Evolutionary conservation across 2,113 vertebrate species (phyloP).

Genomic region (Noturus placidus): DNA sequence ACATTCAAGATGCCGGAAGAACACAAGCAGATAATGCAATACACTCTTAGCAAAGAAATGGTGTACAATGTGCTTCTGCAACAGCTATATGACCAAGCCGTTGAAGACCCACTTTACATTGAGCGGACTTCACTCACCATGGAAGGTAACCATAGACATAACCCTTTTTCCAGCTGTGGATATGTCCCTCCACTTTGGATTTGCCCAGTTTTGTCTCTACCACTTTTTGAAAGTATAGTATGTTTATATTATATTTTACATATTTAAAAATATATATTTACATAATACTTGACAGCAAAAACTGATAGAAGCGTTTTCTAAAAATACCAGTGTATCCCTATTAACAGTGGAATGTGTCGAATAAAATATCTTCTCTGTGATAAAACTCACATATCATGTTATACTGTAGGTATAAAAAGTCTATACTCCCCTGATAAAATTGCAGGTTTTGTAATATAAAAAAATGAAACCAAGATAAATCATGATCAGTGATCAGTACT

Average conservation of each 20-base stretch:
- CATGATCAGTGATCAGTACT: background rate
- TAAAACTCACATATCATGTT: background rate
- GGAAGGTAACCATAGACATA: conserved; percentile 20
- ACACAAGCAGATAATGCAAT: conserved; percentile 53
- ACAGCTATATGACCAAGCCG: conserved; percentile 64
- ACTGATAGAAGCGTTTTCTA: background rate
- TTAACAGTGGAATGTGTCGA: background rate
- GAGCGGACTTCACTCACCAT: conserved; percentile 57
- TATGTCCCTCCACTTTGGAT: background rate
- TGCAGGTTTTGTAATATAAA: too few relatives aligned
- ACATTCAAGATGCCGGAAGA: conserved; percentile 66
- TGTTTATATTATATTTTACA: background rate
- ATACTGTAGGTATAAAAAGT: background rate
- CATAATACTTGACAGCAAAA: background rate
- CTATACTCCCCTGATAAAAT: background rate
- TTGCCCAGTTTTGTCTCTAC: background rate
- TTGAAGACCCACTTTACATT: conserved; percentile 46
- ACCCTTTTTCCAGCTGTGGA: background rate
- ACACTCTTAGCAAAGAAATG: conserved; percentile 68
- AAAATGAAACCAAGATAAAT: too few relatives aligned
- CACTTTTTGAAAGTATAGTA: background rate
- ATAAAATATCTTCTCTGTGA: background rate
- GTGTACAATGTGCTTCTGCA: conserved; percentile 71
- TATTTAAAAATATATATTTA: background rate
- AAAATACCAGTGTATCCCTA: background rate